These are phyloP conservation scores for Cyrtonyx montezumae DNA, from an alignment of 2,113 vertebrate species.

Conservation along the genomic window DNA sequence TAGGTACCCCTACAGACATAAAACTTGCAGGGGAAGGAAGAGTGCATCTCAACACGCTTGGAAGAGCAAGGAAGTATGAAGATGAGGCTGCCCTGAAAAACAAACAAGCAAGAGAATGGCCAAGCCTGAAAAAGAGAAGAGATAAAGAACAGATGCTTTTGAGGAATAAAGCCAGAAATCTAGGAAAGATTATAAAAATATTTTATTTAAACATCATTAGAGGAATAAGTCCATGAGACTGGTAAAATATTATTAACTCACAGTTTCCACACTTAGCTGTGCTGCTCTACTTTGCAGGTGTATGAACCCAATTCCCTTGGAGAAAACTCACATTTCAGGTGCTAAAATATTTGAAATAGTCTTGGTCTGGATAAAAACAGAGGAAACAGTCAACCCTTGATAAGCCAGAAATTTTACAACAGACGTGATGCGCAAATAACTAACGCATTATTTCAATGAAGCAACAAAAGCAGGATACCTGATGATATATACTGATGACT, in stretches of 20 bases:
- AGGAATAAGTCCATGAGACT: not conserved
- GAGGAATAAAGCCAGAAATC: constrained; percentile 49
- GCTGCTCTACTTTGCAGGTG: not conserved
- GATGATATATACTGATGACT: not conserved
- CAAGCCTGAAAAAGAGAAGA: constrained; percentile 22
- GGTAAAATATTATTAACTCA: constrained; percentile 8
- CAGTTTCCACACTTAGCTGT: not conserved
- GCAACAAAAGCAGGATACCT: not conserved
- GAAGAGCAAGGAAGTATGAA: not conserved
- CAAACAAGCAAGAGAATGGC: constrained; percentile 2
- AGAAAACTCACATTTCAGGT: not conserved
- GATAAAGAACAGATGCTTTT: constrained; percentile 29
- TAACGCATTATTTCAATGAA: not conserved
- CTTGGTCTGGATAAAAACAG: not conserved
- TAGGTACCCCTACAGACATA: not conserved
- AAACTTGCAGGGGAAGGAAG: not conserved
- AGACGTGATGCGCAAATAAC: not conserved
- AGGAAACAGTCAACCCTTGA: not conserved
- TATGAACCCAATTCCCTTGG: not conserved
- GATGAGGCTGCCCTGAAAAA: not conserved
- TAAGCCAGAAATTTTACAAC: not conserved
- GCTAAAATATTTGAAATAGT: not conserved
- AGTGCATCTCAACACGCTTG: not conserved
- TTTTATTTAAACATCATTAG: constrained; percentile 23
- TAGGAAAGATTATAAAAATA: constrained; percentile 6